These are phyloP conservation scores for Orcinus orca DNA, from an alignment of 2,113 vertebrate genomes.

Conservation along the genomic window DNA sequence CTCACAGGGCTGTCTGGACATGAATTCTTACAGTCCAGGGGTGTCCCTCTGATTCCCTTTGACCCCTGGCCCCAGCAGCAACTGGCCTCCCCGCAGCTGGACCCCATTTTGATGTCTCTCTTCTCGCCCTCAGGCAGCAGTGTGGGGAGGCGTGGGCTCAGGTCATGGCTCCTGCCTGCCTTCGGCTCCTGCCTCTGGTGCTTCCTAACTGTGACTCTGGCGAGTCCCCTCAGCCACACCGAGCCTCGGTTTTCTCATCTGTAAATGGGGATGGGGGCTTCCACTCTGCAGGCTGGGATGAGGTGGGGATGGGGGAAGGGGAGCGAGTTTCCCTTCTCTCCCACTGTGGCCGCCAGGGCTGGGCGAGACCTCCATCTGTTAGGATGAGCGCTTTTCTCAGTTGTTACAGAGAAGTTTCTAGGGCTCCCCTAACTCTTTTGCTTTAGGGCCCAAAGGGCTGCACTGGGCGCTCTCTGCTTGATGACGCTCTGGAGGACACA, in stretches of 20 bases:
- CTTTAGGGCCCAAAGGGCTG: neutral
- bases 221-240: accelerated
- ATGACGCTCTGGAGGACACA: too few species aligned
- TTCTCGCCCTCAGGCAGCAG: neutral
- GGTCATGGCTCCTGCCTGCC: too few species aligned
- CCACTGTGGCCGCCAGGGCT: neutral
- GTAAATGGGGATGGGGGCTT: neutral
- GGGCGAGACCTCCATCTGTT: neutral
- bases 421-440: neutral
- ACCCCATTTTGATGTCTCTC: neutral
- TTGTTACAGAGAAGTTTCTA: neutral
- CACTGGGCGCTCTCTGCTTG: neutral
- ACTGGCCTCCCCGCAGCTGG: neutral
- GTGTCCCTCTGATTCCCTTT: too few species aligned
- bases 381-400: neutral
- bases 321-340: accelerated
- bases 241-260: neutral
- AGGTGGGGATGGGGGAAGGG: neutral
- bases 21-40: neutral
- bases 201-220: neutral
- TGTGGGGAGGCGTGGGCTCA: neutral
- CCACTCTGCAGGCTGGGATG: too few species aligned
- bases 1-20: too few species aligned
- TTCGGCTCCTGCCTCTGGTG: neutral
- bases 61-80: neutral